Evolutionary conservation across 2,797 vertebrate species (phyloP).

Genomic region (Knipowitschia caucasica): DNA sequence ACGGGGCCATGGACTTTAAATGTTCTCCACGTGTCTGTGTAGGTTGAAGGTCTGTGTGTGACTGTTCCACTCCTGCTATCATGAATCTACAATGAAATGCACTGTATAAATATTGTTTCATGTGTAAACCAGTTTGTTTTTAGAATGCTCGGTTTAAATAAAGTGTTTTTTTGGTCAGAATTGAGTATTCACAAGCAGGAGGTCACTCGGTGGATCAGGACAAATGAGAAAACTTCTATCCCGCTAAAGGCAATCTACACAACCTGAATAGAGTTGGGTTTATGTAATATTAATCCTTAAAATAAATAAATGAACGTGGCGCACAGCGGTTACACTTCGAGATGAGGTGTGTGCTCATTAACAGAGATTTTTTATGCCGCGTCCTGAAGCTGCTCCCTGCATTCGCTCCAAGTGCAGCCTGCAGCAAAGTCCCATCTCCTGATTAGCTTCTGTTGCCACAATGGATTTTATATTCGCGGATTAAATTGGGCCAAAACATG

Average conservation of each 20-base stretch:
- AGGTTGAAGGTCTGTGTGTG: too few relatives aligned
- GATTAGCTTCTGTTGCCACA: slow-evolving; percentile 52
- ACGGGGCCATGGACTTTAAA: too few relatives aligned
- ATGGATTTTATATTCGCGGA: slow-evolving; percentile 49
- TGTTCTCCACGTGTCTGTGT: too few relatives aligned
- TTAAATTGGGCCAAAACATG: slow-evolving; percentile 50
- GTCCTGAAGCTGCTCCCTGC: slow-evolving; percentile 24
- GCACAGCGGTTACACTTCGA: neutral
- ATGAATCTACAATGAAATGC: too few relatives aligned
- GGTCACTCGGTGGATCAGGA: slow-evolving; percentile 2
- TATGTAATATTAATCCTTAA: slow-evolving; percentile 2
- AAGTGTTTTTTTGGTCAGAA: too few relatives aligned
- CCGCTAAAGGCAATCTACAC: neutral
- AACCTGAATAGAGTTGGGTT: neutral
- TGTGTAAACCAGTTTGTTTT: too few relatives aligned
- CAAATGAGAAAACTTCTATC: slow-evolving; percentile 5
- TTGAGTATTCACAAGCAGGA: slow-evolving; percentile 12
- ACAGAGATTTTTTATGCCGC: slow-evolving; percentile 16
- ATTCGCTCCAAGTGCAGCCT: slow-evolving; percentile 26
- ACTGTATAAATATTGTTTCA: too few relatives aligned
- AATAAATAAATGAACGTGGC: slow-evolving; percentile 4
- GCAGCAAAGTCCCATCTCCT: slow-evolving; percentile 18
- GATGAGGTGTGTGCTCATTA: slow-evolving; percentile 16
- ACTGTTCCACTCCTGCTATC: too few relatives aligned
- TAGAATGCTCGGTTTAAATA: too few relatives aligned